Conservation (phyloP, 2,797 vertebrate species). For the Mormyrus hasselquistii region DNA sequence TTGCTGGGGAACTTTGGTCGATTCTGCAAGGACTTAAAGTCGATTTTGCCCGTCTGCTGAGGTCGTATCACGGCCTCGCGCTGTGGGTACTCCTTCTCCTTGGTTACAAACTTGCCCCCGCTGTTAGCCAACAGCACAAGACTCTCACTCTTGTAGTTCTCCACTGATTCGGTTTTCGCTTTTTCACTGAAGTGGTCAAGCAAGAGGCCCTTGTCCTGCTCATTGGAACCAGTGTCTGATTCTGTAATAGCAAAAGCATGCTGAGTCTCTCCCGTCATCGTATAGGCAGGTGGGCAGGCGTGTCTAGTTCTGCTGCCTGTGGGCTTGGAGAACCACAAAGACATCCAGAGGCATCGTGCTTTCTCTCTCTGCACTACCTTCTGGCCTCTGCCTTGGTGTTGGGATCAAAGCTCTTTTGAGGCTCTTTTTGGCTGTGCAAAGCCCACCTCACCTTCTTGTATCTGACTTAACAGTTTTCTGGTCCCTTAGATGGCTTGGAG, state of each 20-base stretch:
- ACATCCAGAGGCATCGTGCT: conserved; percentile 64
- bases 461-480: conserved; percentile 36
- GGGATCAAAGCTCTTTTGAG: background rate
- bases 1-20: conserved; percentile 66
- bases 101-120: conserved; percentile 53
- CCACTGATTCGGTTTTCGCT: conserved; percentile 60
- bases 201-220: conserved; percentile 64
- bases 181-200: conserved; percentile 65
- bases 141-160: conserved; percentile 56
- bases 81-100: conserved; percentile 72
- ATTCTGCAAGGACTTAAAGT: conserved; percentile 77
- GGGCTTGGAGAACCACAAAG: conserved; percentile 16
- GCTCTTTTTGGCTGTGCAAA: background rate
- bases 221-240: conserved; percentile 64
- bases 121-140: conserved; percentile 57
- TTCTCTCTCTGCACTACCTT: conserved; percentile 46
- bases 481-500: conserved; percentile 54
- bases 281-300: conserved; percentile 60
- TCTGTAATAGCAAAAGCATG: conserved; percentile 68
- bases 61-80: conserved; percentile 83
- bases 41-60: conserved; percentile 76
- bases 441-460: background rate
- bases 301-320: conserved; percentile 63
- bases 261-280: conserved; percentile 87
- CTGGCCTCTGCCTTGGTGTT: background rate